Conservation (phyloP, 2,888 invertebrate genomes). For the Diploptera punctata region DNA sequence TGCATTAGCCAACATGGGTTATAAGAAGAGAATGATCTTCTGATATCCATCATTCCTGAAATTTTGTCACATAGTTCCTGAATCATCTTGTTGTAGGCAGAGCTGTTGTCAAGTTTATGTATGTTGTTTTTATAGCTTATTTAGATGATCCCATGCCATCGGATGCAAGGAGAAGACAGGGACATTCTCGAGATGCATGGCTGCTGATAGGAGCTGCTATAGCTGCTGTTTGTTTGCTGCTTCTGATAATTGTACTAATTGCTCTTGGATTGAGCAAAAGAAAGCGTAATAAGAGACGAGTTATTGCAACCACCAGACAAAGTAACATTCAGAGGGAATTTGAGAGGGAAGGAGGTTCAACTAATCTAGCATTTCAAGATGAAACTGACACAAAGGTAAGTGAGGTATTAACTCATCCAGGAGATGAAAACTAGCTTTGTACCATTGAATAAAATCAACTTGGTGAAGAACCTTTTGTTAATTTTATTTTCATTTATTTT, state of each 20-base stretch:
- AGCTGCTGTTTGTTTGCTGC: slow-evolving; percentile 64
- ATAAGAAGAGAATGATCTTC: too few relatives aligned
- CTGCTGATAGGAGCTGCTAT: slow-evolving; percentile 68
- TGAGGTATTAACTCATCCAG: too few relatives aligned
- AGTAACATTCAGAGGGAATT: slow-evolving; percentile 52
- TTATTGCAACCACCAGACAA: slow-evolving; percentile 44
- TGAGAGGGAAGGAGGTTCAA: slow-evolving; percentile 49
- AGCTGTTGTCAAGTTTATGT: too few relatives aligned
- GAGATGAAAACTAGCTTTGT: too few relatives aligned
- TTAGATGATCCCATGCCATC: slow-evolving; percentile 69
- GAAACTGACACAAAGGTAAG: slow-evolving; percentile 20
- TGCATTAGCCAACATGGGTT: too few relatives aligned
- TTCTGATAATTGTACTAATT: slow-evolving; percentile 61
- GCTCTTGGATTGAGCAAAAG: slow-evolving; percentile 56
- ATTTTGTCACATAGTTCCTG: too few relatives aligned
- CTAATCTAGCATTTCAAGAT: slow-evolving; percentile 52
- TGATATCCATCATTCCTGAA: too few relatives aligned
- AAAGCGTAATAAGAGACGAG: slow-evolving; percentile 48
- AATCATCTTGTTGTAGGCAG: too few relatives aligned
- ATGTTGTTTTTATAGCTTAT: slow-evolving; percentile 65
- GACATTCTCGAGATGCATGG: slow-evolving; percentile 62
- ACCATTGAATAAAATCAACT: too few relatives aligned
- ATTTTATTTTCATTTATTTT: too few relatives aligned
- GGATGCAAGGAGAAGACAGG: slow-evolving; percentile 59
- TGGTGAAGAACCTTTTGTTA: too few relatives aligned